Evolutionary conservation across 2,888 invertebrate species (phyloP).

Genomic region (Cantharis rustica): DNA sequence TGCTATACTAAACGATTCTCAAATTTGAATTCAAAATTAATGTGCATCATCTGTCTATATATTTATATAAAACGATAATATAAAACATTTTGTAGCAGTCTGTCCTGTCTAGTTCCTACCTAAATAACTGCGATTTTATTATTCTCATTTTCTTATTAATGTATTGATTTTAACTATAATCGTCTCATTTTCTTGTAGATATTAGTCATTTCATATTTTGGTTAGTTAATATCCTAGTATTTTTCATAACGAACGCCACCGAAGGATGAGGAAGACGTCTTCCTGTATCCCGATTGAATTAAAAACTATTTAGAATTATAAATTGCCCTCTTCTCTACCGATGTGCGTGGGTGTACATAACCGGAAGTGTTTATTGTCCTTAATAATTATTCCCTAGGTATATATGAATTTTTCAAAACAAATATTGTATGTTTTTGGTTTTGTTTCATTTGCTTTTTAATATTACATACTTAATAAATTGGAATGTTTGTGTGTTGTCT

Average conservation of each 20-base stretch:
- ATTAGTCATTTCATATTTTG: not conserved
- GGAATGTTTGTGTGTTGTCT: not conserved
- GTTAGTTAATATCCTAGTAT: not conserved
- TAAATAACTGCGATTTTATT: no score
- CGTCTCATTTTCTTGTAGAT: not conserved
- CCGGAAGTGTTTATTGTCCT: not conserved
- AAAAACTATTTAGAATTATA: conserved; percentile 30
- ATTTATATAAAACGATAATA: not conserved
- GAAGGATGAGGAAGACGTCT: conserved; percentile 34
- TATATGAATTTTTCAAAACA: not conserved
- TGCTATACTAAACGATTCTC: not conserved
- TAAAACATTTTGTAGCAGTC: not conserved
- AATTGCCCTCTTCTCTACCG: not conserved
- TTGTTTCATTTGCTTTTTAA: not conserved
- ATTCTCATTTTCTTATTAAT: not conserved
- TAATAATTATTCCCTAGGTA: not conserved
- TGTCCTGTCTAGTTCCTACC: not conserved
- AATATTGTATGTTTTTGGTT: not conserved
- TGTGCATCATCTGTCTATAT: not conserved
- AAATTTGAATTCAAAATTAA: not conserved
- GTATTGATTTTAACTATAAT: not conserved
- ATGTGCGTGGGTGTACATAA: not conserved
- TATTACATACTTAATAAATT: not conserved
- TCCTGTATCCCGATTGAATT: conserved; percentile 45
- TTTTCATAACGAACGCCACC: conserved; percentile 28